These are phyloP conservation scores for Epistrophe grossulariae DNA, from an alignment of 2,888 invertebrate species.

Conservation along the genomic window DNA sequence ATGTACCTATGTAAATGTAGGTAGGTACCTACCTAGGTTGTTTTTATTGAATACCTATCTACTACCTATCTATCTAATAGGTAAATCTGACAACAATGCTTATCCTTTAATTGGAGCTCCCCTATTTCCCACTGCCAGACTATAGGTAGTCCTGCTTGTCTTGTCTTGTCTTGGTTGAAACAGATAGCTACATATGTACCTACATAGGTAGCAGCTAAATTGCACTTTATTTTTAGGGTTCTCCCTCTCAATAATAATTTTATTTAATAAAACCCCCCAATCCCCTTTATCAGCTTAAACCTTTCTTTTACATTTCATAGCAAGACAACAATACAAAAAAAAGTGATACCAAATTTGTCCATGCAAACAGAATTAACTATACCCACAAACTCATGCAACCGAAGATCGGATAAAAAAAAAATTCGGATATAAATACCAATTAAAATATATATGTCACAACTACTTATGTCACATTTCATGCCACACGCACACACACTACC, in stretches of 20 bases:
- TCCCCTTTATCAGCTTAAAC: background rate
- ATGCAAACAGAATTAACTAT: constrained; percentile 56
- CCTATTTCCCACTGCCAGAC: no score
- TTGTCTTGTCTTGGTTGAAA: no score
- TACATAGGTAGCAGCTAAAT: no score
- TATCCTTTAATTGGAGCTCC: no score
- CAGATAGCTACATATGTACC: no score
- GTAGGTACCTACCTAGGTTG: no score
- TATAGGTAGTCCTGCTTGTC: no score
- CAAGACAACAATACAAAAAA: background rate
- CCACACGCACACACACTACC: constrained; percentile 34
- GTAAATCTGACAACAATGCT: no score
- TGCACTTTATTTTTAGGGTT: background rate
- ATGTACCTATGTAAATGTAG: no score
- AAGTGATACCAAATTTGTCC: constrained; percentile 32
- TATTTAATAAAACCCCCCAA: background rate
- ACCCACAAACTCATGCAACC: constrained; percentile 31
- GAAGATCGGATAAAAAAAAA: constrained; percentile 61
- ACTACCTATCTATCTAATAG: no score
- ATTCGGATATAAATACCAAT: constrained; percentile 55
- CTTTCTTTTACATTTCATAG: constrained; percentile 14
- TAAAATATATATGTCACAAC: constrained; percentile 75
- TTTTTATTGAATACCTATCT: no score
- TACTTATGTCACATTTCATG: constrained; percentile 38
- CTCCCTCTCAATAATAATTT: background rate